A percentile compares a stretch with the other conserved stretches of the same genome.
These are phyloP conservation scores for Stictocephala bisonia DNA, from an alignment of 2,888 invertebrate species.

Conservation along the genomic window DNA sequence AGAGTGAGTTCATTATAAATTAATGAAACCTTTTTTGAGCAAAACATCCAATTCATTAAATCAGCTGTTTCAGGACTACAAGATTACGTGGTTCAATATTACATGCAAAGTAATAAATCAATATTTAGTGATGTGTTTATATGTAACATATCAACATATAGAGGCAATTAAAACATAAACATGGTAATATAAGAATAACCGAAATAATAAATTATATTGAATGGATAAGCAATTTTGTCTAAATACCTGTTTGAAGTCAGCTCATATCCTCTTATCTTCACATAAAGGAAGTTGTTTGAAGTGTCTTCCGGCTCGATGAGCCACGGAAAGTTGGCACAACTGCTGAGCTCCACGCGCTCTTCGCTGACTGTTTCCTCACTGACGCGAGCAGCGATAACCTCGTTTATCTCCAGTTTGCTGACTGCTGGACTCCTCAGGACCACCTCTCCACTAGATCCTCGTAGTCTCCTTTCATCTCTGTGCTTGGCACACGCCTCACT, in stretches of 20 bases:
- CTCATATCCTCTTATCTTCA: conserved; percentile 74
- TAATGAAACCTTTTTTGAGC: no score
- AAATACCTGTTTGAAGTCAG: conserved; percentile 60
- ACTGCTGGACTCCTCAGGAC: conserved; percentile 71
- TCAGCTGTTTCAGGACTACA: no score
- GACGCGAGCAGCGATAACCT: conserved; percentile 51
- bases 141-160: no score
- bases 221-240: no score
- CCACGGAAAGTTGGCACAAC: conserved; percentile 82
- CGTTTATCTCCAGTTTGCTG: conserved; percentile 62
- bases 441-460: conserved; percentile 80
- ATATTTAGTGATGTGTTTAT: no score
- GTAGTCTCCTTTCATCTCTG: conserved; percentile 74
- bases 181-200: no score
- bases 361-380: conserved; percentile 30
- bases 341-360: conserved; percentile 63
- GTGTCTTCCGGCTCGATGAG: conserved; percentile 80
- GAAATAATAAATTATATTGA: no score
- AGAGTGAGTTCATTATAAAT: no score
- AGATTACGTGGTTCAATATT: no score
- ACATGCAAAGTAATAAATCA: no score
- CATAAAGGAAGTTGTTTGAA: conserved; percentile 75
- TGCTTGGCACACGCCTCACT: conserved; percentile 71
- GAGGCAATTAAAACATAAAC: no score
- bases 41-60: no score